phyloP scores from a whole-genome alignment of 2,888 invertebrate genomes.

The Drosophila mulleri region DNA sequence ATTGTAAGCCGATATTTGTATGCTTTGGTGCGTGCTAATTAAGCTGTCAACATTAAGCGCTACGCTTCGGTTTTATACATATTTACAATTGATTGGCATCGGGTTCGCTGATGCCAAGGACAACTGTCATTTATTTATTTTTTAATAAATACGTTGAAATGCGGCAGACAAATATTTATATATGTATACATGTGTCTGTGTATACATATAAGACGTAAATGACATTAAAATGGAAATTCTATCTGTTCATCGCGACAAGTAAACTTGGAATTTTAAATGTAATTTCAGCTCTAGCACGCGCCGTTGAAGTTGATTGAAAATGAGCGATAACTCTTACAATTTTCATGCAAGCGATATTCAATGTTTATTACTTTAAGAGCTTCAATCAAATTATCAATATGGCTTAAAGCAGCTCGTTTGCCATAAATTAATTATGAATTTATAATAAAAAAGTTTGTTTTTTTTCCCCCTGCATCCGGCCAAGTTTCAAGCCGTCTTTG shows the following conservation, averaged over 20 bases:
- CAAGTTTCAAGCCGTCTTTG: slow-evolving; percentile 28
- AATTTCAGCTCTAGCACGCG: not conserved
- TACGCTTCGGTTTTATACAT: slow-evolving; percentile 13
- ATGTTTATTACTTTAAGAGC: not conserved
- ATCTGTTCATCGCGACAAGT: not conserved
- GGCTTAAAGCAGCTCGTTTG: slow-evolving; percentile 6
- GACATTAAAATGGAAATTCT: not conserved
- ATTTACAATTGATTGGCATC: slow-evolving; percentile 25
- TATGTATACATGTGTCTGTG: not conserved
- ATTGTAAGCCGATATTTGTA: slow-evolving; percentile 45
- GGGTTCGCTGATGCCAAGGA: slow-evolving; percentile 2
- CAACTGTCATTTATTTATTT: not conserved
- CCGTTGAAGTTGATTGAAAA: not conserved
- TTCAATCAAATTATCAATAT: not conserved
- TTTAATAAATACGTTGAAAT: slow-evolving; percentile 9
- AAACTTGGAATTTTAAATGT: not conserved
- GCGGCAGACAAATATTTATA: not conserved
- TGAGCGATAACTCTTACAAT: not conserved
- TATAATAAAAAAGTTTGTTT: slow-evolving; percentile 23
- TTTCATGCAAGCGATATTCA: not conserved
- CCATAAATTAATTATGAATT: slow-evolving; percentile 40
- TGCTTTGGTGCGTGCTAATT: slow-evolving; percentile 41
- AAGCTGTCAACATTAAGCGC: slow-evolving; percentile 45
- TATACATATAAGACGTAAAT: not conserved
- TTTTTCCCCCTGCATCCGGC: not conserved